Conservation (phyloP, 2,797 vertebrate genomes). For the Sylvilagus floridanus region DNA sequence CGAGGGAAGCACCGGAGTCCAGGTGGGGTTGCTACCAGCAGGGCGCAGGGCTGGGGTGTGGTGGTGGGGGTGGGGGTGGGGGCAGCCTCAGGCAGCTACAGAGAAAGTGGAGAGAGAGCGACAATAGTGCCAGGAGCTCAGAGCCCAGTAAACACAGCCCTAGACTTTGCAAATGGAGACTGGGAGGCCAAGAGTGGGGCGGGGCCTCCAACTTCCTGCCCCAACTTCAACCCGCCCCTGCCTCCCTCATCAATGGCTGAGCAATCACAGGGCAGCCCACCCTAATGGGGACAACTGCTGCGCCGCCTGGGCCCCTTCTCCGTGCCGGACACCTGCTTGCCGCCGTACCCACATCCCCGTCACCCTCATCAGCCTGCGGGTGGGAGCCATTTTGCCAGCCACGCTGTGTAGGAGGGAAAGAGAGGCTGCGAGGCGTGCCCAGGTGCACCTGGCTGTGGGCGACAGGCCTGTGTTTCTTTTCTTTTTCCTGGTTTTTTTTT, state of each 20-base stretch:
- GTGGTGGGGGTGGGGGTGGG: fast-evolving
- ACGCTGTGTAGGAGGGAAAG: fast-evolving
- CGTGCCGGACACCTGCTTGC: background rate
- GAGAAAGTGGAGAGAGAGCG: background rate
- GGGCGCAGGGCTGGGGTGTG: background rate
- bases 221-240: fast-evolving
- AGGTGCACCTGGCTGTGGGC: fast-evolving
- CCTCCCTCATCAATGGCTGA: fast-evolving
- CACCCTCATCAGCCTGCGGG: no score
- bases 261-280: fast-evolving
- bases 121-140: background rate
- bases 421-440: background rate
- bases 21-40: no score
- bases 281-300: background rate
- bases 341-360: no score
- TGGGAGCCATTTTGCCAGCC: background rate
- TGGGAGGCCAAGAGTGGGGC: background rate
- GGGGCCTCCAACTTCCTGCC: background rate
- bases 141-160: background rate
- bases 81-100: no score
- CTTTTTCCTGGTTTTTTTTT: no score
- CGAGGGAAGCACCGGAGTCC: background rate
- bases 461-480: no score
- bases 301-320: background rate
- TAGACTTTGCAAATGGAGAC: background rate